Base-by-base conservation (phyloP, 1,140 invertebrate species). In the Drosophila aff. region DNA sequence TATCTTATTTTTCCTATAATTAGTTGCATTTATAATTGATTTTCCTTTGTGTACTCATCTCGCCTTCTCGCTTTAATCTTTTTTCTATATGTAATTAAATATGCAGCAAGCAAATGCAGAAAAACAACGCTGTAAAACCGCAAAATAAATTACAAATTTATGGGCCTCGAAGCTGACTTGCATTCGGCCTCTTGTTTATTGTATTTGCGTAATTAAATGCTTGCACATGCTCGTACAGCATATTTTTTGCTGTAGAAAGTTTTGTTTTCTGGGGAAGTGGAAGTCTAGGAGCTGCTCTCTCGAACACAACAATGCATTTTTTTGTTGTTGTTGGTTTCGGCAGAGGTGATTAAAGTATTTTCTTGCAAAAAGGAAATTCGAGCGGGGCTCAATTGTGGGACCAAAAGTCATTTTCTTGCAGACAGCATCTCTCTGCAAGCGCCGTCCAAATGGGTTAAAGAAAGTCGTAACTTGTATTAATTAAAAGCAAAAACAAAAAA, bases 401-500 rank as follows among this genome's bases (percentile, higher is more conserved):
- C 53, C 49, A 61, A 58, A 61, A 67, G 55, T 72, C 44, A 71
- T 61, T 86, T 73, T 66, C 55, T 66, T 61, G 72, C 65, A 43
- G 44, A 41, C 59, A 67, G 43, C 75, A 49, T 50, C 41, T 66
- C 31, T 63, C 59, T 13, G n/a, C 18, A 16, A 23, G 41, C 47
- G 21, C 21, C 36, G 18, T 44, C 28, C 50, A 85, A 85, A 81
- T 89, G 68, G 83, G 80, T 80, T 89, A 80, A 87, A 87, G 83
- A 87, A 87, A 87, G 84, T 80, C 76, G 80, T 77, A 82, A 83
- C 76, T 77, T 64, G 71, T 87, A 87, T 89, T 89, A 87, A 87
- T 87, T 87, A 87, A 83, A 73, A 86, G 69, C 3, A 41, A 28
- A 28, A 28, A 28, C n/a, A 5, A 60, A 68, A 77, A 23, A 8